phyloP scores from a whole-genome alignment of 2,888 invertebrate genomes.

The Morpho helenor region DNA sequence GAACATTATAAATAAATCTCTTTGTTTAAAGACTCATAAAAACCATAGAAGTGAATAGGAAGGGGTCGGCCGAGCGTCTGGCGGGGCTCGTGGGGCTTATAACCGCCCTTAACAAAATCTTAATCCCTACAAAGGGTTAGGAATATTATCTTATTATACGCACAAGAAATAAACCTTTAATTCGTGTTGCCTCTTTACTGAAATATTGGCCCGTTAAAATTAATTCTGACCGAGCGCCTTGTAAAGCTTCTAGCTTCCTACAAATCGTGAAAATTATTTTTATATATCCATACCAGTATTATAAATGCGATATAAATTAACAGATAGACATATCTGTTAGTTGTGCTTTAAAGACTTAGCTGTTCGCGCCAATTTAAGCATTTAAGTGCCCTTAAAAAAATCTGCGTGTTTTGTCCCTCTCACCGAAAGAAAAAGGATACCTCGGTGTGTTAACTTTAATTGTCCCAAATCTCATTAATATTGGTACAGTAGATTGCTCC shows the following conservation, averaged over 20 bases:
- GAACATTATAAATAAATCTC: conserved; percentile 23
- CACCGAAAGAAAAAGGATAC: too few relatives aligned
- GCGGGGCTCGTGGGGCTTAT: conserved; percentile 50
- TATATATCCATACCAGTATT: too few relatives aligned
- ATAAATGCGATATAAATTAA: too few relatives aligned
- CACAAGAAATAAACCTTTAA: conserved; percentile 73
- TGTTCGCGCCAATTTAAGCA: too few relatives aligned
- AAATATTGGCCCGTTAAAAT: conserved; percentile 36
- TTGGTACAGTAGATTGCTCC: too few relatives aligned
- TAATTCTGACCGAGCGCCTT: conserved; percentile 19
- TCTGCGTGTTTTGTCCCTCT: too few relatives aligned
- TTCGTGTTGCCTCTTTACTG: conserved; percentile 46
- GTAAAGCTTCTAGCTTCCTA: not conserved
- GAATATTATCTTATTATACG: conserved; percentile 76
- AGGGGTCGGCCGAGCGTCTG: conserved; percentile 62
- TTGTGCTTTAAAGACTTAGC: too few relatives aligned
- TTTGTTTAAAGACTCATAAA: conserved; percentile 58
- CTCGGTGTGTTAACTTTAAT: too few relatives aligned
- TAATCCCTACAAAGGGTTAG: conserved; percentile 78
- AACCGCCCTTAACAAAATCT: conserved; percentile 76
- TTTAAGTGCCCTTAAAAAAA: too few relatives aligned
- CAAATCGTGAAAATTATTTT: too few relatives aligned
- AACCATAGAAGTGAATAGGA: conserved; percentile 64
- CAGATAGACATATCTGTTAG: too few relatives aligned
- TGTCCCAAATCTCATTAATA: too few relatives aligned